Evolutionary conservation across 2,888 invertebrate genomes (phyloP), one percentile per base, ranked within the genome.

Genomic region (Tachystola acroxantha): DNA sequence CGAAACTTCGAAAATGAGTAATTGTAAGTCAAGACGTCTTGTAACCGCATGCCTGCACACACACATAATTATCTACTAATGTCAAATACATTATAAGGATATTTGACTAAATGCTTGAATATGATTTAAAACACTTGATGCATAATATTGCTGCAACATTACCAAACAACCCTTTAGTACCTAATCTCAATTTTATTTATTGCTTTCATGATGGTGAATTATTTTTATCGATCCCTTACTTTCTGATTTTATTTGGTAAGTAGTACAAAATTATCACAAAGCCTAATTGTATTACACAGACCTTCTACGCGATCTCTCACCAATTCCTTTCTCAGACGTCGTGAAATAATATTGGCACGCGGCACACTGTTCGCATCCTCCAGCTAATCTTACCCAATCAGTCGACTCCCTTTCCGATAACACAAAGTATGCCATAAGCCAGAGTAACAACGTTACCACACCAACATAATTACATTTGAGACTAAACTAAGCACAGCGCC

Each of bases 401-500:
- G 76, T 81, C 79, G 71, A 69, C 68, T 67, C 64, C 68, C 66
- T 60, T 65, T 64, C 58, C 24, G 9, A n/a, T 60, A 54, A 62
- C 53, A 55, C 57, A 66, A 50, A 58, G 64, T 63, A 55, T 52
- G 50, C 53, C 65, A 58, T 54, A 68, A 74, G 67, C 66, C 56
- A 55, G 60, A 65, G 52, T 61, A 67, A 68, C 52, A 68, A 66
- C 64, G 61, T 58, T 63, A 60, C 57, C 66, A 64, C 60, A 66
- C 62, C 55, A 61, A 45, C 57, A 61, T 68, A 66, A 70, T 72
- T 72, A 75, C 61, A 76, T 82, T 78, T 77, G 82, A 80, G 80
- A 84, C 82, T 81, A 74, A 71, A 67, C 73, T 75, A 80, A 78
- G 76, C 82, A 73, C 74, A 75, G 79, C 73, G 75, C 78, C 70